Conservation (phyloP, 2,888 invertebrate genomes). For the Abrostola triplasia region DNA sequence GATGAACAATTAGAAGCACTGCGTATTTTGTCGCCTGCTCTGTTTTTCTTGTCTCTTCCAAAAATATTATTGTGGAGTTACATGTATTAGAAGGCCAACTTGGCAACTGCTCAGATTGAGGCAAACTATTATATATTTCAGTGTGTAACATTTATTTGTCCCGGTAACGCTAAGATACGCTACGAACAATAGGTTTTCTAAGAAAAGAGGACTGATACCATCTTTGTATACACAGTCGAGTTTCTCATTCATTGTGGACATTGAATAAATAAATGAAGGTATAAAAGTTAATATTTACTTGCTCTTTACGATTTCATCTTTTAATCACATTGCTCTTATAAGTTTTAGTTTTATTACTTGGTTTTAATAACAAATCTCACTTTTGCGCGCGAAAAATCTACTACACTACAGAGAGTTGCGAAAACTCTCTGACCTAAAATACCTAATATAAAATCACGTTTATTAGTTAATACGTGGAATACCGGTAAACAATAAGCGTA, state of each 20-base stretch:
- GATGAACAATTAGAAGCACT: too few species aligned
- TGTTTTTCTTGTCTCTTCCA: too few species aligned
- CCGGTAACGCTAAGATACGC: background rate
- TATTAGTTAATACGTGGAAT: too few species aligned
- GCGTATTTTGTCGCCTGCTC: too few species aligned
- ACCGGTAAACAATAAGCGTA: too few species aligned
- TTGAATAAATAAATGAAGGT: conserved; percentile 22
- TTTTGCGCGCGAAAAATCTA: too few species aligned
- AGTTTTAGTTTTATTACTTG: background rate
- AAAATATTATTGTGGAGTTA: too few species aligned
- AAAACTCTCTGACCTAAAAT: too few species aligned
- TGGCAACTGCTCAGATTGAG: background rate
- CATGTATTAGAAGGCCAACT: background rate
- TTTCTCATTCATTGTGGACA: conserved; percentile 3
- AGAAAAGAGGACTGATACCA: conserved; percentile 7
- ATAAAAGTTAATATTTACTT: conserved; percentile 29
- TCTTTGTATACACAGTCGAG: conserved; percentile 13
- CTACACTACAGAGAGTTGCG: too few species aligned
- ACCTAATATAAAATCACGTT: too few species aligned
- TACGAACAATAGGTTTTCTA: conserved; percentile 4
- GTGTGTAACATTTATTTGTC: background rate
- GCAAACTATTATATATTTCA: conserved; percentile 3
- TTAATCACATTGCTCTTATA: conserved; percentile 11
- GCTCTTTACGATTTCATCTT: conserved; percentile 17
- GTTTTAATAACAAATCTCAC: too few species aligned